Evolutionary conservation across 2,888 invertebrate genomes (phyloP).

Genomic region (Sphaerophoria taeniata): DNA sequence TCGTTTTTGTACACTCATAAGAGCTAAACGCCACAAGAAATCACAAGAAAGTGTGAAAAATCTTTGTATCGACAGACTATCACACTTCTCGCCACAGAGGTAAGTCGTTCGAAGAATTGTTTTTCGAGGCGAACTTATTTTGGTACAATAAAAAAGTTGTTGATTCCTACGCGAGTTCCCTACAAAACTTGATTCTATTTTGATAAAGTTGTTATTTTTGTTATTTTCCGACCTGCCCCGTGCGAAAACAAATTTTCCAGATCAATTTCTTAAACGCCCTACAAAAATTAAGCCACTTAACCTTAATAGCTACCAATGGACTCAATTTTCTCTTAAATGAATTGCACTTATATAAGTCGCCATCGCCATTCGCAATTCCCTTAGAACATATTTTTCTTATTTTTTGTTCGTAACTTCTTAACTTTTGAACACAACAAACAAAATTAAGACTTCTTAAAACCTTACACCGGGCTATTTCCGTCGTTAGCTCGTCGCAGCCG

Average conservation of each 20-base stretch:
- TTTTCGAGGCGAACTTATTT: no score
- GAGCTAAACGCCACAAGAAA: no score
- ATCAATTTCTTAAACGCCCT: neutral
- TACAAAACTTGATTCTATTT: no score
- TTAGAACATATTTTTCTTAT: neutral
- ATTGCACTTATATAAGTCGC: neutral
- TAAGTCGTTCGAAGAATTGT: no score
- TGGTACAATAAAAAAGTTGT: no score
- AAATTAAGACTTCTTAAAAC: conserved; percentile 26
- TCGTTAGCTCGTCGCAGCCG: neutral
- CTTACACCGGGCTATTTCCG: neutral
- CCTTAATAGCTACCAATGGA: conserved; percentile 9
- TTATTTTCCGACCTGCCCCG: no score
- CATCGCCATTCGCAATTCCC: neutral
- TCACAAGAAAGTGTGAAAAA: no score
- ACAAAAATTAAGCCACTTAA: conserved; percentile 14
- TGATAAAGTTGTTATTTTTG: no score
- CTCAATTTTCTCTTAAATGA: conserved; percentile 24
- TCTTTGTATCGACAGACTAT: no score
- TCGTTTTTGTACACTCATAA: no score
- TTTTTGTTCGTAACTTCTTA: neutral
- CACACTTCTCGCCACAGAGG: no score
- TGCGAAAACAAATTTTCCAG: neutral
- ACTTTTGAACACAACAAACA: conserved; percentile 1
- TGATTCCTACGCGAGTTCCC: no score